phyloP scores from a whole-genome alignment of 2,797 vertebrate genomes.

The Atherinosoma microstoma region DNA sequence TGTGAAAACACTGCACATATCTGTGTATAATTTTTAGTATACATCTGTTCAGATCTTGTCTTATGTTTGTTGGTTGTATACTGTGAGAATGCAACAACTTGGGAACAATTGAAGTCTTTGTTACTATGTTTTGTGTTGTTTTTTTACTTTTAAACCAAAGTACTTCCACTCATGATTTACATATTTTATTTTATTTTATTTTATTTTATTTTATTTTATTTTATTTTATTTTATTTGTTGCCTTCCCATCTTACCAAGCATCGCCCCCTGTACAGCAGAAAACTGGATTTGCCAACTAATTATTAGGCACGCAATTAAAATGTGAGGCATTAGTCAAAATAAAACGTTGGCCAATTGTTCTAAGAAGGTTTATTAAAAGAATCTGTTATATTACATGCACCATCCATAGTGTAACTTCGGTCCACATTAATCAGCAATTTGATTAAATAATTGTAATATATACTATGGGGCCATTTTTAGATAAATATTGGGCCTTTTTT shows the following conservation, averaged over 20 bases:
- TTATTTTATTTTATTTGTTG: not conserved
- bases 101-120: not conserved
- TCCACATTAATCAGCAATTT: constrained; percentile 13
- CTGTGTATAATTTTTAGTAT: not conserved
- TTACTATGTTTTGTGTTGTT: not conserved
- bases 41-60: not conserved
- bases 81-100: not conserved
- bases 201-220: not conserved
- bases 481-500: not conserved
- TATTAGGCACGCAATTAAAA: constrained; percentile 49
- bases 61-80: not conserved
- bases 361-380: constrained; percentile 39
- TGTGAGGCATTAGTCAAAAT: constrained; percentile 37
- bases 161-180: not conserved
- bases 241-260: not conserved
- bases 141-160: not conserved
- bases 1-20: constrained; percentile 3
- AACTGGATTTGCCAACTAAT: not conserved
- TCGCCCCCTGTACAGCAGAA: not conserved
- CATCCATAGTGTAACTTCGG: constrained; percentile 9
- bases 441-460: constrained; percentile 32
- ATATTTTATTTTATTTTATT: not conserved
- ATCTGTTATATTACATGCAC: constrained; percentile 56
- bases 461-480: not conserved
- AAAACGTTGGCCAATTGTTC: constrained; percentile 34